These are phyloP conservation scores for Trichopoda pennipes DNA, from an alignment of 2,888 invertebrate genomes.

Conservation along the genomic window DNA sequence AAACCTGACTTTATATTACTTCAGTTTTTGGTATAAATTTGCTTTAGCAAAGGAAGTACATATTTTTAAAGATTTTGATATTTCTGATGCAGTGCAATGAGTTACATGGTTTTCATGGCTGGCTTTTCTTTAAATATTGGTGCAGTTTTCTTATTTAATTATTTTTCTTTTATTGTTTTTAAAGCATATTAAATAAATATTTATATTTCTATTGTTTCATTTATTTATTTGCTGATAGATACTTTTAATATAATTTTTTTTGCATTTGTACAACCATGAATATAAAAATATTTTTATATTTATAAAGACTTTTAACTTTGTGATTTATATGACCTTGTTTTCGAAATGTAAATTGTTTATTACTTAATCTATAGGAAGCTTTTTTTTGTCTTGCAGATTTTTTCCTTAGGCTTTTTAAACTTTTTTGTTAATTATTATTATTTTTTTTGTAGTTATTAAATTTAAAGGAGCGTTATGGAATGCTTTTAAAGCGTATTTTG, in stretches of 20 bases:
- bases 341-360: conserved; percentile 21
- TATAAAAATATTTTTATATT: conserved; percentile 57
- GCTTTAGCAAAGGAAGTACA: no score
- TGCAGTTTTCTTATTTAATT: conserved; percentile 20
- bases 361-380: conserved; percentile 54
- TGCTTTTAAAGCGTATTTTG: conserved; percentile 56
- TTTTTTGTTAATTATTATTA: no score
- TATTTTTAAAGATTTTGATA: no score
- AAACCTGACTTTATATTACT: no score
- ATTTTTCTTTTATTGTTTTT: conserved; percentile 19
- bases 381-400: conserved; percentile 41
- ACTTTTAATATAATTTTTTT: conserved; percentile 41
- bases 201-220: conserved; percentile 9
- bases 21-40: no score
- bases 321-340: conserved; percentile 46
- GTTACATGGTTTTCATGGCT: no score
- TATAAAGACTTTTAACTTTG: conserved; percentile 2
- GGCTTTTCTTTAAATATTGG: not conserved
- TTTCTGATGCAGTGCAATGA: no score
- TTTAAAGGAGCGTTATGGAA: conserved; percentile 39
- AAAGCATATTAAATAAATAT: conserved; percentile 45
- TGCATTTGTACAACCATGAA: conserved; percentile 52
- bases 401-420: not conserved
- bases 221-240: not conserved
- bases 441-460: conserved; percentile 10